These are phyloP conservation scores for Balanococcus diminutus DNA, from an alignment of 2,888 invertebrate genomes.

Conservation along the genomic window DNA sequence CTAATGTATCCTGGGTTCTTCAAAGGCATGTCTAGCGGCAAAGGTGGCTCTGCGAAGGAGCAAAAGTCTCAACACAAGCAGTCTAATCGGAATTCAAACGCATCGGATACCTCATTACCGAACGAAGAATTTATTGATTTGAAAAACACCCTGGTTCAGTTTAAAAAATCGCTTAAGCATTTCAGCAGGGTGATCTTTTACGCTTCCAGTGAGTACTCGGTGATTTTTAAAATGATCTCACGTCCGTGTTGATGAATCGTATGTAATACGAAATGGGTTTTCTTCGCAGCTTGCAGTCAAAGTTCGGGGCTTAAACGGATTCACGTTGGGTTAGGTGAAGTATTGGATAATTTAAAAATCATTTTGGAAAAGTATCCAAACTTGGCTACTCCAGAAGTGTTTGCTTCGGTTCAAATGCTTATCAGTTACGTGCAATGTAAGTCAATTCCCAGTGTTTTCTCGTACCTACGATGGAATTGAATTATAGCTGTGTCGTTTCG, in stretches of 20 bases:
- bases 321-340: conserved; percentile 44
- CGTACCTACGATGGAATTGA: background rate
- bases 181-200: background rate
- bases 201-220: conserved; percentile 13
- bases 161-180: conserved; percentile 22
- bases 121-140: conserved; percentile 43
- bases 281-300: conserved; percentile 21
- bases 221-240: background rate
- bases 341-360: conserved; percentile 34
- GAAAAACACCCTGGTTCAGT: conserved; percentile 2
- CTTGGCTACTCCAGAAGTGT: conserved; percentile 46
- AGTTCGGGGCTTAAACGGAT: background rate
- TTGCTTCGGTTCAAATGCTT: conserved; percentile 42
- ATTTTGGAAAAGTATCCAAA: conserved; percentile 44
- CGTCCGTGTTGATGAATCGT: background rate
- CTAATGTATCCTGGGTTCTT: conserved; percentile 43
- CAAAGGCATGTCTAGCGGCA: conserved; percentile 35
- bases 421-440: conserved; percentile 22
- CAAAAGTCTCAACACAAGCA: conserved; percentile 34
- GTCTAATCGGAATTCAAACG: background rate
- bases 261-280: background rate
- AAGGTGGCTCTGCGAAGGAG: conserved; percentile 45
- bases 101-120: conserved; percentile 10
- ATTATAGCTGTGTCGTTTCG: background rate
- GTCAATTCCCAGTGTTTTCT: background rate